Evolutionary conservation across 2,797 vertebrate genomes (phyloP), one percentile per base, ranked within the genome.

Genomic region (Thaleichthys pacificus): DNA sequence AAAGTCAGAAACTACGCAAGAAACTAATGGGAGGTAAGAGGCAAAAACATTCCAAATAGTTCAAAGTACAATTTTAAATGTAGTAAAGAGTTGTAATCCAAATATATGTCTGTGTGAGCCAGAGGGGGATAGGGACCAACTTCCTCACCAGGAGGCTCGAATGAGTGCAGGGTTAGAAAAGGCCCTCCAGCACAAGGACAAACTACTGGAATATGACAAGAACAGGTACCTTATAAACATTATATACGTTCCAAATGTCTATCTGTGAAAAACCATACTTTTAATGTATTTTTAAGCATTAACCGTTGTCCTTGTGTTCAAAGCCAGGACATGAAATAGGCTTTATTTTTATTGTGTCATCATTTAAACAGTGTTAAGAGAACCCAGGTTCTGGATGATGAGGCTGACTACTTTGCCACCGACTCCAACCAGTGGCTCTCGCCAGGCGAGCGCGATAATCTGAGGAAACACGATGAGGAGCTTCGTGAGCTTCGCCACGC

Each of bases 371-470:
- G 98, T 0, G 93, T 95, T 68, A 94, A 92, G 35, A 95, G 97
- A 71, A 99, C 97, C 0, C 97, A 96, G 82, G 98, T 99, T 64
- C 94, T 99, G n/a, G 98, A 99, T 1, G 98, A 99, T 2, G 97
- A 99, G 72, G 95, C 94, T 0, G 98, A 99, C 92, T 99, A 99
- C 86, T 99, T 98, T 80, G 95, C 96, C 47, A 88, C 94, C 0
- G 96, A 99, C 73, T 96, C 97, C 81, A 99, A 98, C 85, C 97
- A 97, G 88, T 99, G 98, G 98, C 88, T 99, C 7, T 96, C 96
- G 9, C 93, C 93, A 57, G 76, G 86, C 24, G 97, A 99, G 66
- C 91, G 97, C 2, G 95, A 97, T 21, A 88, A 90, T 0, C 82
- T 99, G 60, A 93, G 91, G 78, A 96, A 92, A 77, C 92, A 90